A percentile compares a stretch with the other conserved stretches of the same genome.
These are phyloP conservation scores for Maniola hyperantus DNA, from an alignment of 2,888 invertebrate species.

Conservation along the genomic window DNA sequence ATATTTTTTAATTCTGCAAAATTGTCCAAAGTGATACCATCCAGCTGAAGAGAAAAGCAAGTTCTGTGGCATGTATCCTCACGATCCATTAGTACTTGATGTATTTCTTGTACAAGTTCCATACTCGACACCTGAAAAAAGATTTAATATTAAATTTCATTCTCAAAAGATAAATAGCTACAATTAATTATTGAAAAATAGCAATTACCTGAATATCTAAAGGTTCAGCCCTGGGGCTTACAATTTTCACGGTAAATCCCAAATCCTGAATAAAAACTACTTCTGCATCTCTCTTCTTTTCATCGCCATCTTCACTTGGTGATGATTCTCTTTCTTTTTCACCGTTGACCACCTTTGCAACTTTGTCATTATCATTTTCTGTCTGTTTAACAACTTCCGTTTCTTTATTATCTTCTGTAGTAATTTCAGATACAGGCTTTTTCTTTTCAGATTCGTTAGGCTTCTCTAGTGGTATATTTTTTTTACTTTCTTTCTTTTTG, in stretches of 20 bases:
- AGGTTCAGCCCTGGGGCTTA: conserved; percentile 94
- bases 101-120: conserved; percentile 98
- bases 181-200: conserved; percentile 3
- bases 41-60: conserved; percentile 97
- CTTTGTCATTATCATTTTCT: conserved; percentile 54
- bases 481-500: conserved; percentile 69
- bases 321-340: conserved; percentile 73
- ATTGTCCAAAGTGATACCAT: conserved; percentile 96
- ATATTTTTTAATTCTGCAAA: conserved; percentile 99
- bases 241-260: conserved; percentile 96
- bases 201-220: conserved; percentile 92
- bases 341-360: conserved; percentile 63
- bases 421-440: conserved; percentile 53
- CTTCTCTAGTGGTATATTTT: conserved; percentile 58
- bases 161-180: background rate
- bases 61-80: conserved; percentile 99
- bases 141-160: background rate
- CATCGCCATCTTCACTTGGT: conserved; percentile 79
- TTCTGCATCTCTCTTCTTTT: conserved; percentile 87
- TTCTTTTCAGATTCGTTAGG: conserved; percentile 60
- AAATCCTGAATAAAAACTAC: conserved; percentile 95
- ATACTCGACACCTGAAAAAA: conserved; percentile 92
- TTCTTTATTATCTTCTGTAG: conserved; percentile 54
- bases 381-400: conserved; percentile 51
- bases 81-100: conserved; percentile 98